A percentile compares a stretch with the other conserved stretches of the same genome.
Evolutionary conservation across 2,113 vertebrate genomes (phyloP).

Genomic region (Nerophis ophidion): DNA sequence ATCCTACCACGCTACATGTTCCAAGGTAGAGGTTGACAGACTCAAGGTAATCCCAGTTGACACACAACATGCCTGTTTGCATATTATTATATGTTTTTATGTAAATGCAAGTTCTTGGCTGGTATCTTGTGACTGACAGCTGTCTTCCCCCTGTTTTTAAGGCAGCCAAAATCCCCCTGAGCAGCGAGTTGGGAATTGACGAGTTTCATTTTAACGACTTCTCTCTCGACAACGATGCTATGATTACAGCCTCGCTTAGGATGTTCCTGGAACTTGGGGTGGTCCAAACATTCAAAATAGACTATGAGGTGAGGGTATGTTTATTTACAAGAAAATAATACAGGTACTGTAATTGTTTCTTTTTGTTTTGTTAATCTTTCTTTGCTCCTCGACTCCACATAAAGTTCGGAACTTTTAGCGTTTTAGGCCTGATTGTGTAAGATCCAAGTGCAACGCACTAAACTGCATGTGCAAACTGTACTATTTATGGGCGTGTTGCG

Average conservation of each 20-base stretch:
- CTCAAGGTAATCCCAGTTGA: slow-evolving; percentile 66
- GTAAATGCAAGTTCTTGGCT: background rate
- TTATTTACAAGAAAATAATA: background rate
- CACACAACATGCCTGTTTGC: slow-evolving; percentile 6
- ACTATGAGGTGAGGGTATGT: slow-evolving; percentile 67
- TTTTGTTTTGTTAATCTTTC: too few relatives aligned
- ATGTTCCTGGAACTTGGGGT: slow-evolving; percentile 77
- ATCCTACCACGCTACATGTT: slow-evolving; percentile 78
- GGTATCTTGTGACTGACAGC: slow-evolving; percentile 28
- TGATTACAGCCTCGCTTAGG: slow-evolving; percentile 75
- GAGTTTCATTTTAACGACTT: slow-evolving; percentile 78
- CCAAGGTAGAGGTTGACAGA: slow-evolving; percentile 76
- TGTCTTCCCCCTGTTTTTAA: slow-evolving; percentile 36
- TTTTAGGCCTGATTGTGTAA: too few relatives aligned
- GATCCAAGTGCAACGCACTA: too few relatives aligned
- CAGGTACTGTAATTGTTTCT: too few relatives aligned
- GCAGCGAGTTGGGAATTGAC: slow-evolving; percentile 73
- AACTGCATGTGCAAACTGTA: too few relatives aligned
- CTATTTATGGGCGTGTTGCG: too few relatives aligned
- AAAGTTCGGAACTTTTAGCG: too few relatives aligned
- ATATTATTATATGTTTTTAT: slow-evolving; percentile 4
- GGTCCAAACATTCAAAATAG: slow-evolving; percentile 77
- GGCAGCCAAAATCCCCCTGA: slow-evolving; percentile 75
- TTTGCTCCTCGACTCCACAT: too few relatives aligned
- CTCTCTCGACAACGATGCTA: slow-evolving; percentile 75